Conservation (phyloP, 2,113 vertebrate species). For the Forbesichthys papilliferus region DNA sequence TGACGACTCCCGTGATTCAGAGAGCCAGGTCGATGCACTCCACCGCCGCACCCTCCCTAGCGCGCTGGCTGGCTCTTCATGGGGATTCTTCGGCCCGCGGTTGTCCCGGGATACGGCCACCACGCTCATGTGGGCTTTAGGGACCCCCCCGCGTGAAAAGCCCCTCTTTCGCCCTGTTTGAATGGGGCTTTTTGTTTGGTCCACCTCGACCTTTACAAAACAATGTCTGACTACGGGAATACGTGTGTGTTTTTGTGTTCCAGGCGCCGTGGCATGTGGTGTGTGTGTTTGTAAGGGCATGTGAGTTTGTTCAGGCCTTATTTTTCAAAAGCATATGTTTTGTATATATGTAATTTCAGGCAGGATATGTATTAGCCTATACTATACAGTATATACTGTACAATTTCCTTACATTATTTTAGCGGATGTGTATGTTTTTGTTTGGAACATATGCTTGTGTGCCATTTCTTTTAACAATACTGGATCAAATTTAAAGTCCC, state of each 20-base stretch:
- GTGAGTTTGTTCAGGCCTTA: too few species aligned
- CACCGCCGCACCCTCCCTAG: not conserved
- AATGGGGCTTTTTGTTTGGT: conserved; percentile 32
- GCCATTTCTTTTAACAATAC: too few species aligned
- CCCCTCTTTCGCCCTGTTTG: conserved; percentile 13
- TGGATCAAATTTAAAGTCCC: too few species aligned
- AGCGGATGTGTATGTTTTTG: conserved; percentile 3
- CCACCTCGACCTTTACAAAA: conserved; percentile 44
- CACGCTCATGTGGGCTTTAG: not conserved
- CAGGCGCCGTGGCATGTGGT: not conserved
- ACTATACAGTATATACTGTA: not conserved
- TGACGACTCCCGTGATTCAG: conserved; percentile 31
- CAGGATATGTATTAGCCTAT: too few species aligned
- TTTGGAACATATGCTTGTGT: too few species aligned
- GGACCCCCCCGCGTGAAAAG: conserved; percentile 5
- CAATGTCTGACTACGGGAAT: conserved; percentile 35
- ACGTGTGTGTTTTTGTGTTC: conserved; percentile 34
- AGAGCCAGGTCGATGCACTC: conserved; percentile 42
- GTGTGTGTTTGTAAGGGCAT: not conserved
- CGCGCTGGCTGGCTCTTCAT: too few species aligned
- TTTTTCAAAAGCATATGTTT: too few species aligned
- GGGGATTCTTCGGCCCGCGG: conserved; percentile 19
- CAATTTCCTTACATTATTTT: too few species aligned
- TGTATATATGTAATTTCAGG: too few species aligned
- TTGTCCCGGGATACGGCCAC: conserved; percentile 10